These are phyloP conservation scores for Barbus barbus DNA, from an alignment of 2,113 vertebrate genomes.

Conservation along the genomic window DNA sequence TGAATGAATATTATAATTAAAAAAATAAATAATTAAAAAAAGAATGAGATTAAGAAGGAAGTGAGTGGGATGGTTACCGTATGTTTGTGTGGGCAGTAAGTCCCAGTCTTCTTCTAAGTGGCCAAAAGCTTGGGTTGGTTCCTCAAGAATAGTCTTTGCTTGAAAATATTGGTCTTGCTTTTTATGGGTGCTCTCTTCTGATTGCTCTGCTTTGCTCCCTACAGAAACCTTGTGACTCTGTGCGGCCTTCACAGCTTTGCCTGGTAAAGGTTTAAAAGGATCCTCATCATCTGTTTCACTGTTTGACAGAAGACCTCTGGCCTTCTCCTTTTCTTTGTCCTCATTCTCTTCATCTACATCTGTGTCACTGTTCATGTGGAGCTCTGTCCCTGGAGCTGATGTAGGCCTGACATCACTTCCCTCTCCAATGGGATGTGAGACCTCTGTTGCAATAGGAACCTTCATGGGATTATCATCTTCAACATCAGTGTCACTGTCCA, in stretches of 20 bases:
- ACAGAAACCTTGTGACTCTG: background rate
- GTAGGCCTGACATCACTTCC: background rate
- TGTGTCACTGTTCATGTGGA: slow-evolving; percentile 61
- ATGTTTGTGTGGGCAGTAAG: slow-evolving; percentile 59
- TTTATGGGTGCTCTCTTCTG: slow-evolving; percentile 57
- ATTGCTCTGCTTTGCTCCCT: background rate
- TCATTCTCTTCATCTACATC: slow-evolving; percentile 58
- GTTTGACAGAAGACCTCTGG: background rate
- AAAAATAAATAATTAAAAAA: no score
- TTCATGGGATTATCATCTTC: slow-evolving; percentile 53
- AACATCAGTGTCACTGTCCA: slow-evolving; percentile 62
- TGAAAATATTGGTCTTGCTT: slow-evolving; percentile 28
- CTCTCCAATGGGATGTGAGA: background rate
- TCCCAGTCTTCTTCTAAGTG: slow-evolving; percentile 50
- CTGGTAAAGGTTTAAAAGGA: slow-evolving; percentile 11
- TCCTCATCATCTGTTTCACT: slow-evolving; percentile 6
- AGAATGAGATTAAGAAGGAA: background rate
- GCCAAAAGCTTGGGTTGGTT: slow-evolving; percentile 51
- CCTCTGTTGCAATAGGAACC: background rate
- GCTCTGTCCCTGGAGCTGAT: background rate
- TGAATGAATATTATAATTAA: background rate
- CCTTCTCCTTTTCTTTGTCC: background rate
- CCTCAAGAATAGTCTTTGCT: slow-evolving; percentile 25
- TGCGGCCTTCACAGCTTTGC: background rate
- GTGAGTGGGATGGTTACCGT: slow-evolving; percentile 30